A percentile compares a stretch with the other conserved stretches of the same genome.
phyloP scores from a whole-genome alignment of 2,888 invertebrate species.

The Troilus luridus region DNA sequence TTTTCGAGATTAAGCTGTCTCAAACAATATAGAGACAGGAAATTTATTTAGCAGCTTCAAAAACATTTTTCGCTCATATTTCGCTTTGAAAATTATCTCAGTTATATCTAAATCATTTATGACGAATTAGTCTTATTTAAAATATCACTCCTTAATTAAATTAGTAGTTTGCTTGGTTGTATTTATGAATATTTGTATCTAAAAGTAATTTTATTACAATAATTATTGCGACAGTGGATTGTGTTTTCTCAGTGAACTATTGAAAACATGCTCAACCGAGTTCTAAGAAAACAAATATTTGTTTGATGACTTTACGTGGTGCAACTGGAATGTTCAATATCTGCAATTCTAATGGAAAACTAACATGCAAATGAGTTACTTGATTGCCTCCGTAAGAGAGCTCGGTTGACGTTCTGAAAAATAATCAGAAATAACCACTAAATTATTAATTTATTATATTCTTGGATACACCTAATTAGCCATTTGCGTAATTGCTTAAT shows the following conservation, averaged over 20 bases:
- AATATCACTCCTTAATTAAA: too few relatives aligned
- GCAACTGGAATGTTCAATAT: neutral
- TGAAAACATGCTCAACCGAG: neutral
- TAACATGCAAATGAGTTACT: neutral
- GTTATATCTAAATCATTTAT: too few relatives aligned
- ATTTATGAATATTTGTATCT: neutral
- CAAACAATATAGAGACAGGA: too few relatives aligned
- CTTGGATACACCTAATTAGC: too few relatives aligned
- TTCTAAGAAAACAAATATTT: neutral
- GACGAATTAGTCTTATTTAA: too few relatives aligned
- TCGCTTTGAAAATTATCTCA: too few relatives aligned
- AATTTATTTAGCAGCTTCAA: too few relatives aligned
- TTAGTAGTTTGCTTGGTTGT: neutral
- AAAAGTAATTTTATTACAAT: neutral
- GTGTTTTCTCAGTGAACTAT: neutral
- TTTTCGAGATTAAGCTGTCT: too few relatives aligned
- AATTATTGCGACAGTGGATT: neutral
- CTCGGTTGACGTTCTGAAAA: neutral
- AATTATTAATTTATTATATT: too few relatives aligned
- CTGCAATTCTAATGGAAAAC: neutral
- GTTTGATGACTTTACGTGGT: neutral
- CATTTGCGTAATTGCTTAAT: too few relatives aligned
- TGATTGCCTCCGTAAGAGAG: neutral
- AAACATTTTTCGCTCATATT: too few relatives aligned
- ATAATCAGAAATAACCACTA: too few relatives aligned